A percentile compares a stretch with the other conserved stretches of the same genome.
Evolutionary conservation across 1,140 invertebrate genomes (phyloP).

Genomic region (Aphidius ervi): DNA sequence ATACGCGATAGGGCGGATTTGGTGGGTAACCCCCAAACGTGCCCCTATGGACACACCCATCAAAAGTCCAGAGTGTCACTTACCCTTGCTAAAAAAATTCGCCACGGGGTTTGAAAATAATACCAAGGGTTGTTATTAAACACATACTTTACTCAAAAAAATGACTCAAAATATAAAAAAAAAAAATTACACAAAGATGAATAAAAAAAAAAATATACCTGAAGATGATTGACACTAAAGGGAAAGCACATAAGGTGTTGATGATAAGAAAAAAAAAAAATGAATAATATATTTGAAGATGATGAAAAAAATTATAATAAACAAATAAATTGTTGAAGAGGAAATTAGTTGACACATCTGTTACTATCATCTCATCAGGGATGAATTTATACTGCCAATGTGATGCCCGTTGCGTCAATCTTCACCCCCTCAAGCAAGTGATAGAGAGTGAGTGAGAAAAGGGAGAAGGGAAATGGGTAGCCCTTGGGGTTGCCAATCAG

Average conservation of each 20-base stretch:
- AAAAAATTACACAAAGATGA: no score
- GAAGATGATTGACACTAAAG: no score
- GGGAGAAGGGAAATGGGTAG: not conserved
- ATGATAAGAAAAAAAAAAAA: no score
- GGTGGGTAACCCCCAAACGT: not conserved
- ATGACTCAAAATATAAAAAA: no score
- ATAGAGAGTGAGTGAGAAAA: not conserved
- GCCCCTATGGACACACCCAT: not conserved
- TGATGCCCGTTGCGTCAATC: not conserved
- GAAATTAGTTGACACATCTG: slow-evolving; percentile 41
- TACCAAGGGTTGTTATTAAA: no score
- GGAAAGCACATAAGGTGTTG: no score
- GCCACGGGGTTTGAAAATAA: not conserved
- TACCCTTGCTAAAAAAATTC: not conserved
- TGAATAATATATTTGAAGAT: no score
- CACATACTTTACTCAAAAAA: no score
- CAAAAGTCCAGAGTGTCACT: not conserved
- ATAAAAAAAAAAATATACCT: no score
- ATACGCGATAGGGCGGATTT: no score
- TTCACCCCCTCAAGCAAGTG: slow-evolving; percentile 5
- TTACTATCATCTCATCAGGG: slow-evolving; percentile 19
- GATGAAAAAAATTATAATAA: no score
- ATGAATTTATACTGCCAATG: not conserved
- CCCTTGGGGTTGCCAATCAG: slow-evolving; percentile 33
- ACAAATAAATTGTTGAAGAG: not conserved